Evolutionary conservation across 1,140 invertebrate genomes (phyloP), one percentile per base, ranked within the genome.

Genomic region (Drosophila santomea): DNA sequence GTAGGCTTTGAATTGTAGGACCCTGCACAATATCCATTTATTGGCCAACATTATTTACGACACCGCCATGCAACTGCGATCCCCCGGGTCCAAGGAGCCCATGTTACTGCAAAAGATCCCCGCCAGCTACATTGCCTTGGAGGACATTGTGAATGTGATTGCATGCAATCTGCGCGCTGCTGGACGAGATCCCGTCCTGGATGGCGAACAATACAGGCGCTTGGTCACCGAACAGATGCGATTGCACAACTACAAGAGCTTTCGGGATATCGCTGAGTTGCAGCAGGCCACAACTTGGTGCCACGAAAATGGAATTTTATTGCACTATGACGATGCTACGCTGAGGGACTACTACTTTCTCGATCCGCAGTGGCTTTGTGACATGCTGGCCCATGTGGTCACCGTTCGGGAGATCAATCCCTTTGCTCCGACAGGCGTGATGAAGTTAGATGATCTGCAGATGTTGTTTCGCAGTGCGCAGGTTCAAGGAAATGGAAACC

Each of bases 321-420:
- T 99, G 0, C 98, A 99, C 93, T 99, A 99, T 91, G 98, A 99
- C 88, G 99, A 99, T 93, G 97, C 97, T 1, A 97, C 97, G 0
- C 93, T 99, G 0, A 97, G 98, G 89, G 98, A 99, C 93, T 94
- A 99, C 25, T 94, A 94, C 79, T 92, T 92, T 92, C 93, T 99
- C 14, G 97, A 99, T 93, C 98, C 98, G 0, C 98, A 99, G 91
- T 99, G 98, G 98, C 94, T 99, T 4, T 99, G 98, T 93, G 98
- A 99, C 92, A 97, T 99, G 95, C 92, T 99, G 12, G 98, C 98
- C 0, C 97, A 98, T 93, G 98, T 99, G 0, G 97, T 99, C 8
- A 98, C 98, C 0, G 98, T 99, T 23, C 93, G 97, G 8, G 98
- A 99, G 93, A 98, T 99, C 43, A 99, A 99, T 94, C 98, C 97